Base-by-base conservation (phyloP, 2,797 vertebrate species). In the Myiotriccus ornatus region DNA sequence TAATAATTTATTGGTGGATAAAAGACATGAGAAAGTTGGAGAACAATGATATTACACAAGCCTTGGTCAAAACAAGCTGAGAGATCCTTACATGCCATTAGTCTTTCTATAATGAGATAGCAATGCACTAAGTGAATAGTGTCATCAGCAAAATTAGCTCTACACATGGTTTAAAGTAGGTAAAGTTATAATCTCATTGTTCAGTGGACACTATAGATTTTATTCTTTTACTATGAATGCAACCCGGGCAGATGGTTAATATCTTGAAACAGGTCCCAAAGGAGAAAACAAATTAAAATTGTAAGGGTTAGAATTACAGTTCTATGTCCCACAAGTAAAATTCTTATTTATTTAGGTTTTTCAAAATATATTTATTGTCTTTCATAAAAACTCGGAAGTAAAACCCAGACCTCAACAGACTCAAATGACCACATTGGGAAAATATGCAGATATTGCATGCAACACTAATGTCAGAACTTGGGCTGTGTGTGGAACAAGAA, bases 361-460 rank as follows among this genome's bases (percentile, higher is more conserved):
- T 56, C 2, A 73, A 95, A 93, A 93, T 63, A 16, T 67, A 89
- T 90, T 90, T 91, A 90, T 69, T 88, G 83, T 35, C 74, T 82
- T 92, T 93, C 88, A 86, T 92, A 88, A 88, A 88, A 92, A 73
- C 47, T 76, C 1, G 0, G 37, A 84, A 89, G 56, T 67, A 69
- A 79, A 94, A 89, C 55, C 0, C 15, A 47, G 24, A 68, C 73
- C 77, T 90, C 88, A 79, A 28, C 3, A 84, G 77, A 84, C 21
- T 79, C 35, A 79, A 89, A 93, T 57, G 52, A 82, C 15, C 88
- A 56, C 59, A 59, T 0, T 41, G 85, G 94, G 91, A 88, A 94
- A 89, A 95, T 79, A 91, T 9, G 52, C 32, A 95, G 83, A 90
- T 95, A 95, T 77, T 91, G 60, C 47, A 49, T 50, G 34, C 43